Evolutionary conservation across 2,113 vertebrate species (phyloP), one percentile per base, ranked within the genome.

Genomic region (Aplodontia rufa): DNA sequence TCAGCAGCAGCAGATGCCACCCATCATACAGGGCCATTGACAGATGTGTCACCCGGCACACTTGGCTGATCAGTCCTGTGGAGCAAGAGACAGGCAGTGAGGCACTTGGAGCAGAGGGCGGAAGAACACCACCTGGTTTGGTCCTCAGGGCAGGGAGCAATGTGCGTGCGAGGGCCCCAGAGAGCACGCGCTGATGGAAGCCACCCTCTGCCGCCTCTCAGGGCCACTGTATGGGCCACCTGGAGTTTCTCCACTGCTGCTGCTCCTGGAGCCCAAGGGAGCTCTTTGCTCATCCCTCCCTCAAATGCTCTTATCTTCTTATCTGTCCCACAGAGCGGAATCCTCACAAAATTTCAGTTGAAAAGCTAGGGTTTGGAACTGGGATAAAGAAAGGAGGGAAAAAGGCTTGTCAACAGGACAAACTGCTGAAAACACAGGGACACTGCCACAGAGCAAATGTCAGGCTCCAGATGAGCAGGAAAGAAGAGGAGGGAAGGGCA

Each of bases 1-100:
- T 96, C 97, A 98, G 98, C 98, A 97, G 98, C 97, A 97, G 98
- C 28, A 95, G 94, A 83, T 24, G 83, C 86, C 88, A 95, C 98
- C 60, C 96, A 98, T 99, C 99, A 99, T 97, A 99, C 99, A 11
- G 99, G 99, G 97, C 99, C 99, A 17, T 99, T 99, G 37, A 99
- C 98, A 9, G 99, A 98, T 0, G 99, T 96, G 96, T 99, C 99
- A 10, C 98, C 98, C 85, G 99, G 98, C 87, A 98, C 89, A 19
- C 98, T 97, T 58, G 97, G 98, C 97, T 99, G 99, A 94, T 99
- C 99, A 92, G 98, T 98, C 98, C 99, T 99, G 94, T 30, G 85
- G 93, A 74, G 94, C 30, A 96, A 97, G 94, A 96, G 85, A 94
- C 26, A 49, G 32, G 81, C 2, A 0, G 10, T 91, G 90, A 97